Evolutionary conservation across 2,797 vertebrate species (phyloP).

Genomic region (Melanotaenia trifasciata): DNA sequence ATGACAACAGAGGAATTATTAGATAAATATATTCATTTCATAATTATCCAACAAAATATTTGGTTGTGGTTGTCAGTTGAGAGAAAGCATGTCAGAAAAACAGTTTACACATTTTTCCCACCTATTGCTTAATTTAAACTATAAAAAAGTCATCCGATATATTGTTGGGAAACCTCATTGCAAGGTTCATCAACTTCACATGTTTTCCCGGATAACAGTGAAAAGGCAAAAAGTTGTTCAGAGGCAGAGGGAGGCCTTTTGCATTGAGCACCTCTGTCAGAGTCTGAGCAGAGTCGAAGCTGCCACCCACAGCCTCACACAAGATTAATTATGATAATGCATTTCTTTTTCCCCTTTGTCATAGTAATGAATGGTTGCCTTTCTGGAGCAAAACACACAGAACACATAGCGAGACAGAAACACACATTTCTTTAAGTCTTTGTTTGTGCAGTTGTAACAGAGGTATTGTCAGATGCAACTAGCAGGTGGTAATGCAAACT

Average conservation of each 20-base stretch:
- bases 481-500: conserved; percentile 91
- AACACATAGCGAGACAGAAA: conserved; percentile 76
- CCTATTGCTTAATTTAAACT: background rate
- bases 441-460: conserved; percentile 91
- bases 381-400: conserved; percentile 84
- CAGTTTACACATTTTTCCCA: background rate
- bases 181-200: background rate
- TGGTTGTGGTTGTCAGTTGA: background rate
- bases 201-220: conserved; percentile 68
- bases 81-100: background rate
- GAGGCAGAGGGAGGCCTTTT: conserved; percentile 80
- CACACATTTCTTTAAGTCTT: conserved; percentile 89
- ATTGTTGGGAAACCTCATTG: background rate
- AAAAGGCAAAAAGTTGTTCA: conserved; percentile 70
- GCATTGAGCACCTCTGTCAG: conserved; percentile 82
- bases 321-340: conserved; percentile 98
- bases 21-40: too few species aligned
- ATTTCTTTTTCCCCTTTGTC: conserved; percentile 94
- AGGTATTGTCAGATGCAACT: conserved; percentile 88
- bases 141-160: background rate
- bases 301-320: conserved; percentile 94
- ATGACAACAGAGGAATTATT: too few species aligned
- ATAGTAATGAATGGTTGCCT: conserved; percentile 93
- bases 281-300: conserved; percentile 67
- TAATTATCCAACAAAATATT: background rate